Evolutionary conservation across 2,888 invertebrate species (phyloP), one percentile per base, ranked within the genome.

Genomic region (Acrobeloides nanus): DNA sequence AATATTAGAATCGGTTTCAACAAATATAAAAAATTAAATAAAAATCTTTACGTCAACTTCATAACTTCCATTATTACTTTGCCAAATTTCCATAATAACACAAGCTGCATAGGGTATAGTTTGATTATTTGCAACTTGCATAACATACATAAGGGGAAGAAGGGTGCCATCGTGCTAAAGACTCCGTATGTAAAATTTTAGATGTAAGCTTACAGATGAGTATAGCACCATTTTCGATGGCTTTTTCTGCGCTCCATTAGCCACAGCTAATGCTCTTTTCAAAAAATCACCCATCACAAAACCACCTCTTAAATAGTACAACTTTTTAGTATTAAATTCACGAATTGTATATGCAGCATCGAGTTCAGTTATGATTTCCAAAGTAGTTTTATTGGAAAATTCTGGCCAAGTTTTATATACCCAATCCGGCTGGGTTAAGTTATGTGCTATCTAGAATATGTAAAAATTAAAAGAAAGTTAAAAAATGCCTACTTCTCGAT

Each of bases 121-220:
- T 20, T 53, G 55, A 27, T 41, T 26, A 35, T 51, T 34, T 1
- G 37, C 26, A 27, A 53, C 29, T 40, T 38, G 42, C 43, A 53
- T 34, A 10, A 38, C 35, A 27, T 41, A 55, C 49, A 53, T 27
- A 32, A 53, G 33, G 7, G 53, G 39, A n/a, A 38, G 33, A 23
- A 53, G 29, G 10, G 53, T 53, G 15, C 49, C 49, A 25, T 53
- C 53, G 38, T 53, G 53, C 44, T 55, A 33, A 57, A 55, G 2
- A 23, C 4, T 4, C 4, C 6, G 29, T 41, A 2, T 35, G 34
- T 41, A 24, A 20, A 21, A 39, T 3, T 26, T 18, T 6, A 8
- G 24, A 29, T 12, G 29, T 8, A 18, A 2, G 10, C 49, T 48
- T 38, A 52, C 52, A 12, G 54, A 29, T 6, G 54, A 59, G 27